A percentile compares a stretch with the other conserved stretches of the same genome.
Evolutionary conservation across 2,113 vertebrate genomes (phyloP).

Genomic region (Limanda limanda): DNA sequence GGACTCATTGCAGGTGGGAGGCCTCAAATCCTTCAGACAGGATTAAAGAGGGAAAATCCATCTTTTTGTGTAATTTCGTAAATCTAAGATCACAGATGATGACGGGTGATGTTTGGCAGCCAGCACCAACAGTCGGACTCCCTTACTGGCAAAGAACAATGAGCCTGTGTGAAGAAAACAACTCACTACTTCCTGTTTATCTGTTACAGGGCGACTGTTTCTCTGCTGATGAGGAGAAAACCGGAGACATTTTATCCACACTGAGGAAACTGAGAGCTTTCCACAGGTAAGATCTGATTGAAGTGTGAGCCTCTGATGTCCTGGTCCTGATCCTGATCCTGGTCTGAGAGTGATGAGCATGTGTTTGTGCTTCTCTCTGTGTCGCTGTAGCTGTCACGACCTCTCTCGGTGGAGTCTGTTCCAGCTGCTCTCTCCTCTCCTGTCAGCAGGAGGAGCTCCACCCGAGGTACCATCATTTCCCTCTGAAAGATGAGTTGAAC

Average conservation of each 20-base stretch:
- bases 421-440: slow-evolving; percentile 81
- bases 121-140: no score
- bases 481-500: no score
- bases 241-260: slow-evolving; percentile 70
- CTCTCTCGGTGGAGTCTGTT: slow-evolving; percentile 85
- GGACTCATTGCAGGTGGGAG: slow-evolving; percentile 75
- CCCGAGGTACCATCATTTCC: slow-evolving; percentile 77
- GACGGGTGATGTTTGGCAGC: not conserved
- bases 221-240: slow-evolving; percentile 72
- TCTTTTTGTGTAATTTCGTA: not conserved
- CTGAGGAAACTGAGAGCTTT: slow-evolving; percentile 88
- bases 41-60: no score
- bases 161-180: not conserved
- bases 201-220: slow-evolving; percentile 79
- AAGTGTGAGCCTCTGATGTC: not conserved
- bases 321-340: not conserved
- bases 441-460: slow-evolving; percentile 77
- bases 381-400: slow-evolving; percentile 85
- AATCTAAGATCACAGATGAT: not conserved
- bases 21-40: no score
- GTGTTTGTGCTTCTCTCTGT: slow-evolving; percentile 3
- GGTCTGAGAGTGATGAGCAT: not conserved
- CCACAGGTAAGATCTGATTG: slow-evolving; percentile 85
- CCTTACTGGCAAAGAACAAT: no score
- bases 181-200: not conserved